A percentile compares a stretch with the other conserved stretches of the same genome.
phyloP scores from a whole-genome alignment of 1,140 invertebrate species.

The Ips typographus region DNA sequence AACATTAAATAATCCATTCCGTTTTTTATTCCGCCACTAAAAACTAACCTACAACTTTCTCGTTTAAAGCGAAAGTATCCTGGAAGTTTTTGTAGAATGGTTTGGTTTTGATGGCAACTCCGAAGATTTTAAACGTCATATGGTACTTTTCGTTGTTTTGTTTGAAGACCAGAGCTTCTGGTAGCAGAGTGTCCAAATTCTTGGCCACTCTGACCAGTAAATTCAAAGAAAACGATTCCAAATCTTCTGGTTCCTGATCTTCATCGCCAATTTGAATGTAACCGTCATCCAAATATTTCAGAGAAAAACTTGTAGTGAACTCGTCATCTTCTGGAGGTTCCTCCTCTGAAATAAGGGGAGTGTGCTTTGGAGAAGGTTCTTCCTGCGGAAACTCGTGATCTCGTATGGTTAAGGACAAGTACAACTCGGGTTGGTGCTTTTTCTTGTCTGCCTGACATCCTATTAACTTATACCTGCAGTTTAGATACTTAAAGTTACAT shows the following conservation, averaged over 20 bases:
- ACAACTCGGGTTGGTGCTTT: slow-evolving; percentile 54
- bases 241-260: slow-evolving; percentile 3
- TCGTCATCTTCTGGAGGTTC: slow-evolving; percentile 26
- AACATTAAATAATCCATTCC: not conserved
- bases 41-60: slow-evolving; percentile 42
- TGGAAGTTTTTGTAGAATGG: slow-evolving; percentile 43
- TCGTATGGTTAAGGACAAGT: slow-evolving; percentile 54
- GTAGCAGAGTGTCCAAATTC: slow-evolving; percentile 46
- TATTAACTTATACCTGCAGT: slow-evolving; percentile 49
- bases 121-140: slow-evolving; percentile 46
- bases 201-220: slow-evolving; percentile 38
- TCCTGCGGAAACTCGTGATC: slow-evolving; percentile 44
- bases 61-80: slow-evolving; percentile 42
- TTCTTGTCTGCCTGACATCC: slow-evolving; percentile 54
- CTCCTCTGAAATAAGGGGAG: slow-evolving; percentile 39
- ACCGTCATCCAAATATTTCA: slow-evolving; percentile 45
- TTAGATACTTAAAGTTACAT: too few species aligned
- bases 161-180: slow-evolving; percentile 41
- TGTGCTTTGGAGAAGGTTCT: slow-evolving; percentile 3
- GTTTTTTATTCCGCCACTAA: not conserved
- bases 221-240: slow-evolving; percentile 40
- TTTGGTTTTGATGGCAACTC: slow-evolving; percentile 47
- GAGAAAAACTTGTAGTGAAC: slow-evolving; percentile 19
- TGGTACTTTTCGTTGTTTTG: slow-evolving; percentile 39
- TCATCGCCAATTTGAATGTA: slow-evolving; percentile 44